Base-by-base conservation (phyloP, 2,113 vertebrate genomes). In the Hemichromis elongatus region DNA sequence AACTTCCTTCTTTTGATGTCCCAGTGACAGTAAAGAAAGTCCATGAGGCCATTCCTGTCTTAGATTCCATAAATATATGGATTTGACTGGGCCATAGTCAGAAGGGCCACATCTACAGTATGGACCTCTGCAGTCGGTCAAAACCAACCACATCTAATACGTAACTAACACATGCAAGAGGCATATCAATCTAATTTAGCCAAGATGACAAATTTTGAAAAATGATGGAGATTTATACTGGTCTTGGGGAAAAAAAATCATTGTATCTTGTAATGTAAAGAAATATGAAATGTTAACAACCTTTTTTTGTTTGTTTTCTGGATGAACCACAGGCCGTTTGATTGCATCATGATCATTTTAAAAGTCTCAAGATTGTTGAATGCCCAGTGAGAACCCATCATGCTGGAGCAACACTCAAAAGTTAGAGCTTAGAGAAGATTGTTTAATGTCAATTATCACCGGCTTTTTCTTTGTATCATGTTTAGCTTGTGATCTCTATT, bases 331-430 rank as follows among this genome's bases (percentile, higher is more conserved):
- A 3, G 9, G 47, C 24, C 45, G 19, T 28, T 73, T 28, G 24
- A 47, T 28, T 28, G 40, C 13, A 47, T 73, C 9, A 50, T 8
- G 16, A 50, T 50, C 47, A 2, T 19, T 73, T 73, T 19, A 47
- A 73, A 73, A 73, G 68, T 45, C 16, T 14, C 2, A 80, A 50
- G 6, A 30, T 28, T 42, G 70, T 52, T 70, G 24, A 40, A 30
- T 30, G 53, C 16, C 10, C 3, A 68, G 12, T 57, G 18, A 47
- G 50, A 61, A 5, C 6, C n/a, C 24, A 75, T 55, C 70, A 26
- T 84, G 86, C 75, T 82, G 87, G 82, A 79, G 78, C 75, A 78
- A n/a, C 40, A 28, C 33, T 68, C 40, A 35, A 79, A 85, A 33
- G 5, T 35, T 4, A 10, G 24, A 37, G 59, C 30, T 37, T 13